phyloP scores from a whole-genome alignment of 35 echinoderm and acorn worm species.

The Hemicentrotus pulcherrimus region DNA sequence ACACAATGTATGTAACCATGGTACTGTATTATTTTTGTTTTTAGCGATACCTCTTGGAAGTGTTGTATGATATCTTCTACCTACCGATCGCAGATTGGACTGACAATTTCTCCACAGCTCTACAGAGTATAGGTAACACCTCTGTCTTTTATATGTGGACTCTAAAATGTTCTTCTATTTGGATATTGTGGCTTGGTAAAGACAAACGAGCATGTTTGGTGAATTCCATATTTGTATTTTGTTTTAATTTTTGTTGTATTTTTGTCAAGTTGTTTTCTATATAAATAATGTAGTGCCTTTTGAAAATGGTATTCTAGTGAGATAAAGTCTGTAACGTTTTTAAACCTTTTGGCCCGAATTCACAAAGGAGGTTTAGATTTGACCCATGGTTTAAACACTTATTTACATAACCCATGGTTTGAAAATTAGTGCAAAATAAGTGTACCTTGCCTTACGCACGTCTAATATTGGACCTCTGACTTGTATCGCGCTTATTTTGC shows the following conservation, averaged over 20 bases:
- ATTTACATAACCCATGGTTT: too few relatives aligned
- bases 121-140: conserved; percentile 80
- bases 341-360: too few relatives aligned
- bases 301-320: too few relatives aligned
- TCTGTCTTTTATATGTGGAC: not conserved
- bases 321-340: too few relatives aligned
- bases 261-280: conserved; percentile 49
- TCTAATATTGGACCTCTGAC: too few relatives aligned
- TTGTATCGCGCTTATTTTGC: too few relatives aligned
- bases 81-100: conserved; percentile 93
- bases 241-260: not conserved
- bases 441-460: too few relatives aligned
- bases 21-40: not conserved
- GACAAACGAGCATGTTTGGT: not conserved
- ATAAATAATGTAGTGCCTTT: conserved; percentile 51
- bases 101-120: conserved; percentile 69
- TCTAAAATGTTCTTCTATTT: not conserved
- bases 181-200: not conserved
- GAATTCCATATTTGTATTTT: not conserved
- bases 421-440: too few relatives aligned
- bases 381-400: too few relatives aligned
- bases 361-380: too few relatives aligned
- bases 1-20: too few relatives aligned
- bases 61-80: conserved; percentile 90
- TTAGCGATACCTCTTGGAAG: conserved; percentile 79